A percentile compares a stretch with the other conserved stretches of the same genome.
phyloP scores from a whole-genome alignment of 1,140 invertebrate species.

The Condylostylus longicornis region DNA sequence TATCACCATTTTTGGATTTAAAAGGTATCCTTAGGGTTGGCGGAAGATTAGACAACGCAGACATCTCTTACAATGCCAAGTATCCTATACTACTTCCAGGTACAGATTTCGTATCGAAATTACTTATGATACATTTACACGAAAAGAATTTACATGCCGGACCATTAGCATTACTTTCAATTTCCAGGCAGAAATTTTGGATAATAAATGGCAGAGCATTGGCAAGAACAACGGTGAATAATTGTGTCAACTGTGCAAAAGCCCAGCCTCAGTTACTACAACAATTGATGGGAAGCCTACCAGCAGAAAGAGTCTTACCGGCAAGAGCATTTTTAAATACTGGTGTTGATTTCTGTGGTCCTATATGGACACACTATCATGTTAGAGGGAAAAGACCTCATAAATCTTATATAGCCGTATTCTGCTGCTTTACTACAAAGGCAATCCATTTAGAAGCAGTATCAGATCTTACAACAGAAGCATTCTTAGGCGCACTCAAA shows the following conservation, averaged over 20 bases:
- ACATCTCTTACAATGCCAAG: neutral
- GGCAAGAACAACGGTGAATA: neutral
- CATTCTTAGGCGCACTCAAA: slow-evolving; percentile 10
- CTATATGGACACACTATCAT: neutral
- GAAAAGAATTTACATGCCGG: neutral
- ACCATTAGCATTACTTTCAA: neutral
- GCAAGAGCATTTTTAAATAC: neutral
- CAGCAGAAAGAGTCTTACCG: neutral
- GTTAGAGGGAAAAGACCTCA: neutral
- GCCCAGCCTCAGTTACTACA: slow-evolving; percentile 12
- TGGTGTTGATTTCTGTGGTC: slow-evolving; percentile 3
- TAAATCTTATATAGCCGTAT: slow-evolving; percentile 11
- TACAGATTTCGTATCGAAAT: too few relatives aligned
- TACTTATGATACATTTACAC: neutral
- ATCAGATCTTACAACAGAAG: slow-evolving; percentile 8
- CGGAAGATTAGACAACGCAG: neutral
- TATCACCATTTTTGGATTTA: neutral
- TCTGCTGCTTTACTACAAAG: slow-evolving; percentile 14
- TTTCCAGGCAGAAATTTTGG: neutral
- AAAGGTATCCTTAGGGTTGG: neutral
- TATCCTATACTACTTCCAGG: neutral
- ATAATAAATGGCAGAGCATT: neutral
- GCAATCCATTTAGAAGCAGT: slow-evolving; percentile 19
- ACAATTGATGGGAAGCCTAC: slow-evolving; percentile 5
- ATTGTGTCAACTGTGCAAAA: neutral